A percentile compares a stretch with the other conserved stretches of the same genome.
Conservation (phyloP, 1,140 invertebrate genomes). For the Brachionus asplanchnoidis region DNA sequence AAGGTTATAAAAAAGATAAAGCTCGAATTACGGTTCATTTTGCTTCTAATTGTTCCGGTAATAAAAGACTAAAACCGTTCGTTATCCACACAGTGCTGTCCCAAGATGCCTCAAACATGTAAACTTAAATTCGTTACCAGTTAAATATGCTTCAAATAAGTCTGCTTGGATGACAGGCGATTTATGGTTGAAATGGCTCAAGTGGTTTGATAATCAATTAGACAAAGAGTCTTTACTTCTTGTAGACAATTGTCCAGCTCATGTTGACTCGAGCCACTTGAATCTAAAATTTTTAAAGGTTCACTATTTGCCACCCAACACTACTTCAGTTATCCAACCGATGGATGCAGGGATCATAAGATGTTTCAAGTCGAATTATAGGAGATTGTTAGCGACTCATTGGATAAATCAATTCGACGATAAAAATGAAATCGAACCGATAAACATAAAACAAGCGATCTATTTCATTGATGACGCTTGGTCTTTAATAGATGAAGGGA, state of each 20-base stretch:
- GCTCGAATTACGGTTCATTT: background rate
- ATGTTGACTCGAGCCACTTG: slow-evolving; percentile 47
- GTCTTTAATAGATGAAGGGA: background rate
- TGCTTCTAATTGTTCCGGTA: background rate
- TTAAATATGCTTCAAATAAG: slow-evolving; percentile 44
- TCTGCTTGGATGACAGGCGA: slow-evolving; percentile 46
- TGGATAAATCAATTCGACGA: background rate
- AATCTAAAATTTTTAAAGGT: slow-evolving; percentile 52
- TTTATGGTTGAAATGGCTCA: slow-evolving; percentile 44
- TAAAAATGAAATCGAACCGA: background rate
- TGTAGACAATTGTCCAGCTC: too few species aligned
- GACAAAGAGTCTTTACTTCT: slow-evolving; percentile 55
- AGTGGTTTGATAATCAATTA: slow-evolving; percentile 29
- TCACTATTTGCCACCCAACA: slow-evolving; percentile 57
- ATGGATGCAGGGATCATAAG: slow-evolving; percentile 58
- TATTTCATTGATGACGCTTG: background rate
- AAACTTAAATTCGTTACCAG: slow-evolving; percentile 41
- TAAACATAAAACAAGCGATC: background rate
- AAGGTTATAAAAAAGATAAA: background rate
- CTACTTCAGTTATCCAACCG: slow-evolving; percentile 56
- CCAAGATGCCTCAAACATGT: background rate
- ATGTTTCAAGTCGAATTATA: slow-evolving; percentile 47
- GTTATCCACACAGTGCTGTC: background rate
- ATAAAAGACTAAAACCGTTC: background rate
- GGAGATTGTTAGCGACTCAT: background rate